Base-by-base conservation (phyloP, 2,797 vertebrate species). In the Hafferia zeledoni region DNA sequence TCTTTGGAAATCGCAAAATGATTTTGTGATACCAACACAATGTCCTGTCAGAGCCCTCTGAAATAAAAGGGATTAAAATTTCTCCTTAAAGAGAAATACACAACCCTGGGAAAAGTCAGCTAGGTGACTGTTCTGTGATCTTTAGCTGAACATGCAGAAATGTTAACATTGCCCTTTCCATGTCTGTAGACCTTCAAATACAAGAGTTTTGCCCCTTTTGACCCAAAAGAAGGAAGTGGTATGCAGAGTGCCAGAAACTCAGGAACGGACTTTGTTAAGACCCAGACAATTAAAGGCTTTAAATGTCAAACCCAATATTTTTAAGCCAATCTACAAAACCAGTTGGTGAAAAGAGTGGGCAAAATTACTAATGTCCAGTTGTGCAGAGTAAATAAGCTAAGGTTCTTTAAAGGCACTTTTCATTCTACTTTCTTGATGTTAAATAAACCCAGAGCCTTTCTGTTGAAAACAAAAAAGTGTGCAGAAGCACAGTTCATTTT, bases 261-360 rank as follows among this genome's bases (percentile, higher is more conserved):
- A 31, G 39, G 44, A 61, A 91, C 67, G 49, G 28, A 83, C 74
- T 93, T 93, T 6, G 4, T 80, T 57, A 56, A 90, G 68, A 90
- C n/a, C 30, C 18, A 52, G 74, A 89, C 85, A 94, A 94, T 95
- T 96, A 95, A 64, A 53, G 77, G 77, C 83, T 92, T 90, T 95
- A 94, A 89, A 94, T 94, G 91, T 94, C 93, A 96, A 74, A 94
- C 18, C 0, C 74, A 93, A 89, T 96, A 94, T 84, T 94, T 95
- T 94, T 60, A 94, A 94, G 63, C 65, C n/a, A 59, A 70, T 61
- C 52, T 88, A 65, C 87, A 87, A 91, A 94, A 84, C 11, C 30
- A 70, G 86, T 5, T n/a, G 70, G 24, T 64, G 52, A 94, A 94
- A 95, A 91, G 47, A 55, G n/a, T 24, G 46, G 31, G 30, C 22